Evolutionary conservation across 2,888 invertebrate genomes (phyloP).

Genomic region (Dryobotodes eremita): DNA sequence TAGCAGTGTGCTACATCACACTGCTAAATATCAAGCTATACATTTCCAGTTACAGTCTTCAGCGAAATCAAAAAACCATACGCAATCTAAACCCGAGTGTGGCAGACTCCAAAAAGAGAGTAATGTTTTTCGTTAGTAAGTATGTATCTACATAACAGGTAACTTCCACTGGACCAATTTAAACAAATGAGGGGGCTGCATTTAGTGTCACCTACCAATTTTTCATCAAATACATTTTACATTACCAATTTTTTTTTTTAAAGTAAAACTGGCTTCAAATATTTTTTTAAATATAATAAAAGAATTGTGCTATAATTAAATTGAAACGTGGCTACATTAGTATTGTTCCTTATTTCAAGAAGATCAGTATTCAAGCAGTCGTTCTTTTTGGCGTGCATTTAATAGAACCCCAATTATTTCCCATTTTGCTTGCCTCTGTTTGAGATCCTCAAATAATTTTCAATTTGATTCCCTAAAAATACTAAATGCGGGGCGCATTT

Average conservation of each 20-base stretch:
- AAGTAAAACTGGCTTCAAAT: too few species aligned
- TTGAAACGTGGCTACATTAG: background rate
- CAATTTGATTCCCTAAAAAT: too few species aligned
- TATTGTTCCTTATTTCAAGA: background rate
- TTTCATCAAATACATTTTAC: too few species aligned
- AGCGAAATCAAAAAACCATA: background rate
- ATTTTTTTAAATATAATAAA: too few species aligned
- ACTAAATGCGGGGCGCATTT: too few species aligned
- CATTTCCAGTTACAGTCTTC: background rate
- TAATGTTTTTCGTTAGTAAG: background rate
- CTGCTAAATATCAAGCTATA: too few species aligned
- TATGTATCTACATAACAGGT: background rate
- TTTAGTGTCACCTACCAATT: too few species aligned
- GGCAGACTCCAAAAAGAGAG: background rate
- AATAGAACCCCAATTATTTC: background rate
- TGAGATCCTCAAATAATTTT: too few species aligned
- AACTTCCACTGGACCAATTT: background rate
- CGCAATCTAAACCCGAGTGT: background rate
- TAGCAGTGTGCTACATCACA: too few species aligned
- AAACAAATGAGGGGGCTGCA: background rate
- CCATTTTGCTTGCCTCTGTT: background rate
- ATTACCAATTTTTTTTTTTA: too few species aligned
- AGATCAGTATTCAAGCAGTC: background rate
- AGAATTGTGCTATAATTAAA: background rate
- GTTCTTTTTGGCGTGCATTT: background rate